Percentiles rank a stretch among this genome's conserved stretches.
Evolutionary conservation across 2,113 vertebrate species (phyloP).

Genomic region (Corythornis vintsioides): DNA sequence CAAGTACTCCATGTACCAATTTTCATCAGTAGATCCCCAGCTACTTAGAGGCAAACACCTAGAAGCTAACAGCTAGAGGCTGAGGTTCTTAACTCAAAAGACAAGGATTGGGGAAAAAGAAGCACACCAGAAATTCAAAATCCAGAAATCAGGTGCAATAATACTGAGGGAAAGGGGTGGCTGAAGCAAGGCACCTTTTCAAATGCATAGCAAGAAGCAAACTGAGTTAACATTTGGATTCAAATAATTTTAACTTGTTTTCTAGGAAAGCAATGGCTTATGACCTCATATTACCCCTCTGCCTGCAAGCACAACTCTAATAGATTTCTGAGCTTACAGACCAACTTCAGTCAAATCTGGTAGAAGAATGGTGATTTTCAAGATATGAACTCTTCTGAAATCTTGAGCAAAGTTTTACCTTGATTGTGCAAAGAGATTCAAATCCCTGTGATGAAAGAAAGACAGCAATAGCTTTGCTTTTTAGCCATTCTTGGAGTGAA

Average conservation of each 20-base stretch:
- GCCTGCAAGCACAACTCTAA: not conserved
- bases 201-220: not conserved
- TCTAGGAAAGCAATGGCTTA: not conserved
- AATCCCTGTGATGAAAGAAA: not conserved
- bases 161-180: not conserved
- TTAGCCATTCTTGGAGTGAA: not conserved
- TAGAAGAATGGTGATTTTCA: not conserved
- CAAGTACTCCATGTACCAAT: not conserved
- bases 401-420: not conserved
- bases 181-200: not conserved
- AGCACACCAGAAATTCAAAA: not conserved
- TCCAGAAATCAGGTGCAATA: not conserved
- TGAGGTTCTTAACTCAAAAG: not conserved
- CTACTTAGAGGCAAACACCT: not conserved
- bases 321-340: not conserved
- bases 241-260: not conserved
- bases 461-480: not conserved
- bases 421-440: not conserved
- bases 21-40: not conserved
- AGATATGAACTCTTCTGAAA: not conserved
- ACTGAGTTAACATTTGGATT: not conserved
- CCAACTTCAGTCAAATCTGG: not conserved
- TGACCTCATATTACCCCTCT: not conserved
- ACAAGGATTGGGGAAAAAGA: not conserved
- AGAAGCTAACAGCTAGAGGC: not conserved